A percentile compares a stretch with the other conserved stretches of the same genome.
These are phyloP conservation scores for Drosophila biarmipes DNA, from an alignment of 1,140 invertebrate species.

Conservation along the genomic window DNA sequence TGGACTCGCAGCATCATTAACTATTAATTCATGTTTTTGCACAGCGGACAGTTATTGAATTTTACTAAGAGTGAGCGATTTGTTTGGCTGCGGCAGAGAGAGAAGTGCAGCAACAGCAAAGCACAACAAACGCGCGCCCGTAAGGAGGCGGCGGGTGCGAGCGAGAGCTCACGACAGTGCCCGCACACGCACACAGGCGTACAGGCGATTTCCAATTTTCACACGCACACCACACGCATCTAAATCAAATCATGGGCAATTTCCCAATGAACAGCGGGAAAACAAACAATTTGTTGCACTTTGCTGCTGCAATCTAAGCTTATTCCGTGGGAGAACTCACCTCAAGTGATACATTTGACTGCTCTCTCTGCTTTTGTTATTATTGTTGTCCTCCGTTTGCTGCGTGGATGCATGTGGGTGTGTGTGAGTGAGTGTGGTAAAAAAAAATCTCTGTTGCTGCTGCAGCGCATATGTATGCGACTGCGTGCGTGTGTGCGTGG, in stretches of 20 bases:
- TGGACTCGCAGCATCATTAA: conserved; percentile 9
- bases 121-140: conserved; percentile 63
- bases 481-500: conserved; percentile 42
- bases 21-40: conserved; percentile 18
- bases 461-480: conserved; percentile 41
- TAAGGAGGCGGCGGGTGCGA: conserved; percentile 56
- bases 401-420: conserved; percentile 65
- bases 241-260: conserved; percentile 52
- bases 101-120: conserved; percentile 73
- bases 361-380: conserved; percentile 49
- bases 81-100: conserved; percentile 37
- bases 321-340: conserved; percentile 41
- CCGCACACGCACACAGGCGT: conserved; percentile 25
- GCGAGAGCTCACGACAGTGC: conserved; percentile 69
- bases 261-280: not conserved
- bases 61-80: conserved; percentile 29
- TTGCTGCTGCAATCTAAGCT: conserved; percentile 12
- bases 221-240: conserved; percentile 25
- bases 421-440: conserved; percentile 37
- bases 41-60: conserved; percentile 32
- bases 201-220: conserved; percentile 52
- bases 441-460: conserved; percentile 78
- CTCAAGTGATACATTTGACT: conserved; percentile 67
- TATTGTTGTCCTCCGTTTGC: conserved; percentile 58
- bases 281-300: conserved; percentile 59